Conservation (phyloP, 92 coral and sea anemone genomes). For the Palythoa grandis region DNA sequence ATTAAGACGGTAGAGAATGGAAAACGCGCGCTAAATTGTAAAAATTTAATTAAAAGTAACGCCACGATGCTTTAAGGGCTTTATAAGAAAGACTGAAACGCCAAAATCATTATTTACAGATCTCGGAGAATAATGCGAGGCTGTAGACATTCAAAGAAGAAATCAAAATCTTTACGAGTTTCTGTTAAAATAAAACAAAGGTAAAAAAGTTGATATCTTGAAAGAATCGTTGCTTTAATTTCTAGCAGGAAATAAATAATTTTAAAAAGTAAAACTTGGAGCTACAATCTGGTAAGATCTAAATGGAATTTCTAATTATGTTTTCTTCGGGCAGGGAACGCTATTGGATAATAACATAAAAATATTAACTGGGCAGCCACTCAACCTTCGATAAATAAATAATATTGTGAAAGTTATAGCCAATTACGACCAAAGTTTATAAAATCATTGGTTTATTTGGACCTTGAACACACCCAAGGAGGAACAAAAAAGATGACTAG, state of each 20-base stretch:
- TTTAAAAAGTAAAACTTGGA: neutral
- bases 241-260: neutral
- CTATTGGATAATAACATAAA: conserved; percentile 35
- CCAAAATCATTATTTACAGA: no score
- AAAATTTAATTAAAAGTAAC: no score
- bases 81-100: no score
- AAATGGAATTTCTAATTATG: neutral
- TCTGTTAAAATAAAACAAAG: no score
- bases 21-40: no score
- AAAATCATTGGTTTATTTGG: conserved; percentile 42
- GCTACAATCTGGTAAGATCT: conserved; percentile 3
- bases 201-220: no score
- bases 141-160: no score
- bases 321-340: neutral
- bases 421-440: conserved; percentile 27
- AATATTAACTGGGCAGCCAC: conserved; percentile 29
- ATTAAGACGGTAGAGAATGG: no score
- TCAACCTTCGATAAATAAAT: conserved; percentile 19
- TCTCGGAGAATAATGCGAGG: no score
- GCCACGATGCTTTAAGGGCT: no score
- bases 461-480: conserved; percentile 36
- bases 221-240: no score
- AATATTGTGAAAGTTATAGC: conserved; percentile 12
- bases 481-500: conserved; percentile 34
- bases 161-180: no score